phyloP scores from a whole-genome alignment of 1,140 invertebrate genomes.

The Achatina immaculata region DNA sequence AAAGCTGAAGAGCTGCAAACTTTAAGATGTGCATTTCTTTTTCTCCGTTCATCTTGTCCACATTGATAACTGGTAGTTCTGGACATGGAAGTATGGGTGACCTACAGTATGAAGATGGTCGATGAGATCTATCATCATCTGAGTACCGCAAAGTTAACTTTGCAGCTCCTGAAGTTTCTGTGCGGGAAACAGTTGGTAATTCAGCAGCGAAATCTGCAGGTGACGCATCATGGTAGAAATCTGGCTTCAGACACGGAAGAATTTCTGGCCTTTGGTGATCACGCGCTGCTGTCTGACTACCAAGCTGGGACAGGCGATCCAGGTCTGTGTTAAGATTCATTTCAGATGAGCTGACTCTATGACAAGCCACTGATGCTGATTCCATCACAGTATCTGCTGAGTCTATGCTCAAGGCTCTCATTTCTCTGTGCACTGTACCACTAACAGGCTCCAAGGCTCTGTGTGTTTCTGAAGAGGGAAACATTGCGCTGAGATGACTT shows the following conservation, averaged over 20 bases:
- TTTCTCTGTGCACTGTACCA: constrained; percentile 9
- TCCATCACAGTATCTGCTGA: constrained; percentile 14
- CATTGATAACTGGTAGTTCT: neutral
- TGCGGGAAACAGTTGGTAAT: neutral
- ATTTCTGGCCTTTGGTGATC: neutral
- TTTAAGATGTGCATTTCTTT: constrained; percentile 54
- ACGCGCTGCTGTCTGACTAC: neutral
- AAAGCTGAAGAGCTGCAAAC: constrained; percentile 73
- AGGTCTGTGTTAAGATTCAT: constrained; percentile 33
- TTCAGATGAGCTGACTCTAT: constrained; percentile 23
- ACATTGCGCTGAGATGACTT: neutral
- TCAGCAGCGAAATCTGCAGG: neutral
- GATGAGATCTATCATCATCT: constrained; percentile 7
- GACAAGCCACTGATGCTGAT: neutral
- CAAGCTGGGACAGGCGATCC: constrained; percentile 29
- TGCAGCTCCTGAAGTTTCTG: neutral
- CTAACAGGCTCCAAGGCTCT: neutral
- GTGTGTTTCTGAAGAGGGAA: neutral
- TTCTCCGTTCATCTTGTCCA: constrained; percentile 28
- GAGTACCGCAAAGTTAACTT: neutral
- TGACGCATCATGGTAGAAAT: neutral
- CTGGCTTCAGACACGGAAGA: neutral
- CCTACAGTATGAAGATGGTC: neutral
- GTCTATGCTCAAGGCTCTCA: constrained; percentile 35
- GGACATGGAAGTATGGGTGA: neutral